Percentiles rank a stretch among this genome's conserved stretches.
These are phyloP conservation scores for Eupelmus urozonus DNA, from an alignment of 2,888 invertebrate species.

Conservation along the genomic window DNA sequence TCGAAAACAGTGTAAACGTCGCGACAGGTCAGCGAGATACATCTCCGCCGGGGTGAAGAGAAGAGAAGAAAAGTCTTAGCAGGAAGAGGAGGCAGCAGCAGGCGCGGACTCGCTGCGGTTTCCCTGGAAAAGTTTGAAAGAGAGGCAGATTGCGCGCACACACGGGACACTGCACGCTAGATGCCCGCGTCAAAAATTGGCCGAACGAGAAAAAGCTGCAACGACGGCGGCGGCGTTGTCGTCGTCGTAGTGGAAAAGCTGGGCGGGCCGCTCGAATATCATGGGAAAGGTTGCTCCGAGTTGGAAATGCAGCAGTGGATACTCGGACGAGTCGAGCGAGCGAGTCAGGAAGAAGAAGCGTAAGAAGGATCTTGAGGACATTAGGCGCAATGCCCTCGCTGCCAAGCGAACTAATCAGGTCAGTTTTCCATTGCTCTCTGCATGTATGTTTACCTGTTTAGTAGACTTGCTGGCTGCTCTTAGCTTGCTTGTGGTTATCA, in stretches of 20 bases:
- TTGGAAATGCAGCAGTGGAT: no score
- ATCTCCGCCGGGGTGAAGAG: neutral
- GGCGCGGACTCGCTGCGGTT: neutral
- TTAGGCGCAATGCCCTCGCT: constrained; percentile 54
- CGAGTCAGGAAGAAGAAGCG: constrained; percentile 34
- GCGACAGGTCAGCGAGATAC: no score
- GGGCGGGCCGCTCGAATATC: constrained; percentile 25
- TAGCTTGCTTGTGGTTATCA: no score
- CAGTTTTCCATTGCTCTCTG: constrained; percentile 19
- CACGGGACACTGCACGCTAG: neutral
- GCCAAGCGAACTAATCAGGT: constrained; percentile 54
- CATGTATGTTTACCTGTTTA: no score
- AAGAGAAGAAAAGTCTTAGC: no score
- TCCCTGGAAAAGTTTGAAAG: neutral
- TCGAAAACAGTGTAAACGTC: no score
- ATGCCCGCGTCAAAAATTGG: constrained; percentile 16
- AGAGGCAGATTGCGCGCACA: neutral
- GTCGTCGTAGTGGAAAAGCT: neutral
- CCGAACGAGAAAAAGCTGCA: neutral
- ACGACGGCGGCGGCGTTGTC: constrained; percentile 5
- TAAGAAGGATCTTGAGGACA: constrained; percentile 53
- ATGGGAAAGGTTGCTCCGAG: constrained; percentile 46
- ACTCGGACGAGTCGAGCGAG: constrained; percentile 18
- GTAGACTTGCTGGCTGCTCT: no score
- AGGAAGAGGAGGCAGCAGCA: no score